Conservation (phyloP, 2,113 vertebrate species). For the Epinephelus moara region DNA sequence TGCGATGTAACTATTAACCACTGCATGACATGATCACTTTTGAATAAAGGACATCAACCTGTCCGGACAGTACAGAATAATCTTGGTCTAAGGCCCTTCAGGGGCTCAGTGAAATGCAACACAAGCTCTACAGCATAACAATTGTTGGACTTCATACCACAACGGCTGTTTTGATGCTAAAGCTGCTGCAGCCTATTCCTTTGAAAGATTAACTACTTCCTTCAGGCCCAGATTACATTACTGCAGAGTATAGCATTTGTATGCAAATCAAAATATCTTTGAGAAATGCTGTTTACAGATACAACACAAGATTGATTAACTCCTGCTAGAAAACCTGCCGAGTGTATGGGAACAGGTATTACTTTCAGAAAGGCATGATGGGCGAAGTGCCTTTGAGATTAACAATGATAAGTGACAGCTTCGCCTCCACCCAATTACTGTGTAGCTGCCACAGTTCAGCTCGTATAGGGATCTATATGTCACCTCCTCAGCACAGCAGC, state of each 20-base stretch:
- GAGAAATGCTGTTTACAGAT: constrained; percentile 16
- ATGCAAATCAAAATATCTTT: constrained; percentile 35
- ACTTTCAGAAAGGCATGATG: constrained; percentile 27
- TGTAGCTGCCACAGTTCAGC: constrained; percentile 10
- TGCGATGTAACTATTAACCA: constrained; percentile 16
- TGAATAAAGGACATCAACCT: not conserved
- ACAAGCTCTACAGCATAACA: not conserved
- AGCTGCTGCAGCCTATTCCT: constrained; percentile 19
- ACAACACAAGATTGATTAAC: constrained; percentile 38
- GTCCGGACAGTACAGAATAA: not conserved
- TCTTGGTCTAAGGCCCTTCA: not conserved
- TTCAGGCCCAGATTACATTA: not conserved
- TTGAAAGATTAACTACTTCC: constrained; percentile 36
- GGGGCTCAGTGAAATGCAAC: not conserved
- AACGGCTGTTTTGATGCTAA: not conserved
- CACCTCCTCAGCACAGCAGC: constrained; percentile 5
- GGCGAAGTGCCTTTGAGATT: constrained; percentile 30
- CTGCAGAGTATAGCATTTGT: not conserved
- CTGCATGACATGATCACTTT: not conserved
- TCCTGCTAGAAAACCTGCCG: not conserved
- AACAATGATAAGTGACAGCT: constrained; percentile 43
- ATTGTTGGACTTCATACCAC: not conserved
- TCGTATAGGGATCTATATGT: constrained; percentile 18
- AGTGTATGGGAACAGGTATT: constrained; percentile 19
- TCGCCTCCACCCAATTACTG: constrained; percentile 39